Conservation (phyloP, 2,797 vertebrate genomes). For the Tauraco hartlaubi region DNA sequence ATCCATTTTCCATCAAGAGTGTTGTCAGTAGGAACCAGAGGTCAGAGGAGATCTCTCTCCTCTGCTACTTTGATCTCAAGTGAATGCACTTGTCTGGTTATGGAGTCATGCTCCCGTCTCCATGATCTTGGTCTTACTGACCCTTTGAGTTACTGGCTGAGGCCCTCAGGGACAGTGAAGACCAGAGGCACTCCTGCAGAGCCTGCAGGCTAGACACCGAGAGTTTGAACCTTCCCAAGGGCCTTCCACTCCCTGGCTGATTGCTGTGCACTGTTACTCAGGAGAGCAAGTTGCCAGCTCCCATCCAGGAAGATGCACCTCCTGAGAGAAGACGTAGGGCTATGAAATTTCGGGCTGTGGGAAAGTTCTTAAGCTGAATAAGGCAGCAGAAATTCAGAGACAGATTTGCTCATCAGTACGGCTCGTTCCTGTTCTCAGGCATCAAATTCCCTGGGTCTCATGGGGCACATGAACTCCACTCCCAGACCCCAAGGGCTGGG, state of each 20-base stretch:
- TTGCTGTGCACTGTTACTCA: neutral
- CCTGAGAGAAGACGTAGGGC: neutral
- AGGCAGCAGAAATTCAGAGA: neutral
- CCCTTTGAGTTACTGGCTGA: neutral
- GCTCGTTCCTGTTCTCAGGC: neutral
- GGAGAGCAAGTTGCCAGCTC: neutral
- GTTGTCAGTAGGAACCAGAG: neutral
- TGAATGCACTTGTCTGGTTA: neutral
- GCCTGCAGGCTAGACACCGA: neutral
- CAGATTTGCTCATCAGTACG: neutral
- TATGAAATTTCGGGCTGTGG: neutral
- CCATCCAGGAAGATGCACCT: neutral
- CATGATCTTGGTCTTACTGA: neutral
- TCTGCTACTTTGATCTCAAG: neutral
- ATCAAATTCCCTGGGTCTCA: neutral
- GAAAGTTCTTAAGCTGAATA: neutral
- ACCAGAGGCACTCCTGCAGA: neutral
- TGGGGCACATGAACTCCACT: neutral
- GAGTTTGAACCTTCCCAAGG: neutral
- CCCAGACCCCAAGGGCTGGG: neutral
- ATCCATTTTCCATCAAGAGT: neutral
- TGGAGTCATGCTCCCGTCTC: neutral
- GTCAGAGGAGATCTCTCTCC: neutral
- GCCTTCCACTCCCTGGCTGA: neutral
- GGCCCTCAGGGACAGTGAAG: neutral